A percentile compares a stretch with the other conserved stretches of the same genome.
Evolutionary conservation across 2,113 vertebrate genomes (phyloP).

Genomic region (Lathamus discolor): DNA sequence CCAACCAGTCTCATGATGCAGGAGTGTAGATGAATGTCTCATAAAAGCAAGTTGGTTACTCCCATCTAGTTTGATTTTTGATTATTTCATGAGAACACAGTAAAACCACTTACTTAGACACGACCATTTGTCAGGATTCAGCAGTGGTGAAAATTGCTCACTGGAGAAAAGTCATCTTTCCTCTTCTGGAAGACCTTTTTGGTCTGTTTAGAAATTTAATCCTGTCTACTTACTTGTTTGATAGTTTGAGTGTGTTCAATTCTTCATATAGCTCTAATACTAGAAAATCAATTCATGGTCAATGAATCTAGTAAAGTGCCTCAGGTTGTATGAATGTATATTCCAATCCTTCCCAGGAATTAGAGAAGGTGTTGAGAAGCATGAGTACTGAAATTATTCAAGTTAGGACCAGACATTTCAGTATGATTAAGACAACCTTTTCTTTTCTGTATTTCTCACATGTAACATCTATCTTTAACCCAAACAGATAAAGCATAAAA

Average conservation of each 20-base stretch:
- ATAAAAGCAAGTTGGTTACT: neutral
- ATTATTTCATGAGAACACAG: neutral
- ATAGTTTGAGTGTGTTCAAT: neutral
- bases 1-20: neutral
- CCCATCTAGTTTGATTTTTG: neutral
- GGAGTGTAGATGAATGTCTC: neutral
- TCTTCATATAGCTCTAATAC: neutral
- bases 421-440: neutral
- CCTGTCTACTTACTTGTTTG: neutral
- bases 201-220: neutral
- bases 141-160: neutral
- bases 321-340: neutral
- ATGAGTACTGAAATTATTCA: neutral
- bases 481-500: neutral
- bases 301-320: neutral
- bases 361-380: neutral
- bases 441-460: slow-evolving; percentile 7
- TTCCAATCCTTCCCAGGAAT: neutral
- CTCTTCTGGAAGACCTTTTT: neutral
- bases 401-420: neutral
- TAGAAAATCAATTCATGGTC: neutral
- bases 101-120: slow-evolving; percentile 17
- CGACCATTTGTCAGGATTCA: neutral
- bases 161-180: slow-evolving; percentile 3
- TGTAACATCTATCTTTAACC: neutral